These are phyloP conservation scores for Bambusicola thoracicus DNA, from an alignment of 2,113 vertebrate genomes.

Conservation along the genomic window DNA sequence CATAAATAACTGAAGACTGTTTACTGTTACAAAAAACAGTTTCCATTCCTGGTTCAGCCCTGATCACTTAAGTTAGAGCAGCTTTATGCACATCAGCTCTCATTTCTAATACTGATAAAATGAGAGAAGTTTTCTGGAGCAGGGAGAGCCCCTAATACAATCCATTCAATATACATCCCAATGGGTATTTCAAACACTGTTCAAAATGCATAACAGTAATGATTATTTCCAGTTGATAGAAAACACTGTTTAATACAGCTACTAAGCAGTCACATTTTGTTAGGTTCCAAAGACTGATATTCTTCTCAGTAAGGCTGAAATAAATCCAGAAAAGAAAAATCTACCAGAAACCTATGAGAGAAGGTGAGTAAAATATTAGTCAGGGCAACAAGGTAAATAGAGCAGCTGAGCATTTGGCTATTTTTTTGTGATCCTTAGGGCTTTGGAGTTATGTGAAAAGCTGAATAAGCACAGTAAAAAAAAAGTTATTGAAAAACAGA, in stretches of 20 bases:
- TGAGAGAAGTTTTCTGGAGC: background rate
- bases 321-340: background rate
- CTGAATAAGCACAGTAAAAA: constrained; percentile 56
- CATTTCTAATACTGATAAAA: background rate
- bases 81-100: background rate
- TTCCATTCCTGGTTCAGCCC: background rate
- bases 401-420: background rate
- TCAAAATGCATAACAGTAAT: background rate
- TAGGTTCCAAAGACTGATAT: background rate
- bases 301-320: background rate
- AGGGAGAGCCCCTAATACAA: background rate
- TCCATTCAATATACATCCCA: background rate
- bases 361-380: background rate
- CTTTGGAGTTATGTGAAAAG: constrained; percentile 23
- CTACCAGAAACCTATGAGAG: background rate
- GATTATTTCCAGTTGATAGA: background rate
- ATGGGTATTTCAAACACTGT: background rate
- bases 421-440: background rate
- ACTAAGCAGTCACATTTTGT: background rate
- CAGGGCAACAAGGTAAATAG: background rate
- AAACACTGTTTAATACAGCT: background rate
- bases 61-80: background rate
- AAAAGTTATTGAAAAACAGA: constrained; percentile 31
- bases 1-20: background rate
- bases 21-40: background rate